Base-by-base conservation (phyloP, 1,140 invertebrate species). In the Drosophila gunungcola region DNA sequence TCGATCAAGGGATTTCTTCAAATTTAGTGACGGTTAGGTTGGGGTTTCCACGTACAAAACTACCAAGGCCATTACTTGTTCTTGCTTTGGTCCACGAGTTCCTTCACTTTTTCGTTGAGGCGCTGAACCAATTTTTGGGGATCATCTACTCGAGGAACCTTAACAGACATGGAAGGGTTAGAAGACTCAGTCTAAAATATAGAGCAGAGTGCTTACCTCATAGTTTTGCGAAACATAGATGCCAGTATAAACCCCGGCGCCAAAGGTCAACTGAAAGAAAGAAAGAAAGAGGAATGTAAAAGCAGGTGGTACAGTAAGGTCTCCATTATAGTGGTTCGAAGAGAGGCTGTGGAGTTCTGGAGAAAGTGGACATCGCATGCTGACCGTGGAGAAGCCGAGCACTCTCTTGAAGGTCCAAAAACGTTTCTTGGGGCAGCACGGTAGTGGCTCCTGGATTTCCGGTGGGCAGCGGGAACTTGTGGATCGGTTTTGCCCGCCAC, bases 71-170 rank as follows among this genome's bases (percentile, higher is more conserved):
- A 69, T 90, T 92, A 92, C 91, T 92, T 92, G 80, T 78, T 81
- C 65, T 84, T 77, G 92, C 96, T 94, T 16, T 94, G 93, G 56
- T 97, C 96, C n/a, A 95, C 85, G 88, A 94, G 95, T 62, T 95
- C 93, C 81, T 88, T 82, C 2, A 89, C 21, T 54, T 89, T 89
- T 25, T 90, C 53, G 48, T 95, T 95, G 65, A 96, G 90, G 83
- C 94, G 94, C 73, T 95, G 94, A 82, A 95, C 93, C 75, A 97
- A 74, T 77, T 95, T 95, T 54, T 92, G 86, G 3, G 97, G 97
- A 73, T 97, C 96, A 92, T 97, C 96, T 0, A 97, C 95, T 91
- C 95, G 95, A 11, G 96, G 96, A 68, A 97, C 93, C 96, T 97
- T 70, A 63, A 13, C 0, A 51, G 39, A 75, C 46, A 1, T 12